Percentiles rank a stretch among this genome's conserved stretches.
phyloP scores from a whole-genome alignment of 2,113 vertebrate species.

The Anarrhichthys ocellatus region DNA sequence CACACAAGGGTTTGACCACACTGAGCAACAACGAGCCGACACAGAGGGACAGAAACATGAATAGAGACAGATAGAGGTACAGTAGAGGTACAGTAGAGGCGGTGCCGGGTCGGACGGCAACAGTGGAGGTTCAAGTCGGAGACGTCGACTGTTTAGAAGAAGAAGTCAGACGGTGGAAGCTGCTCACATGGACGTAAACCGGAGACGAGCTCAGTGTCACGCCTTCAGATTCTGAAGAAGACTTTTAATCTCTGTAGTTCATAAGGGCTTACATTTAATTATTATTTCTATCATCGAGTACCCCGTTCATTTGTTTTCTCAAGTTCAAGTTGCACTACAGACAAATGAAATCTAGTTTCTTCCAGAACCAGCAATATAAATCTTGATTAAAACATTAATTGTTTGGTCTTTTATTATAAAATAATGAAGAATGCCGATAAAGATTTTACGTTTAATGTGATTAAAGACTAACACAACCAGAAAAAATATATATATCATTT shows the following conservation, averaged over 20 bases:
- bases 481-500: neutral
- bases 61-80: conserved; percentile 40
- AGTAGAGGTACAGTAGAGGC: conserved; percentile 17
- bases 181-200: neutral
- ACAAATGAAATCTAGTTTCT: no score
- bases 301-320: no score
- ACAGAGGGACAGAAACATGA: conserved; percentile 27
- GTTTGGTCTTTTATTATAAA: neutral
- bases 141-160: neutral
- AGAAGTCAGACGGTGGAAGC: conserved; percentile 28
- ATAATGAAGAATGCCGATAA: neutral
- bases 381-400: neutral
- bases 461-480: no score
- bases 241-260: neutral
- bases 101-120: conserved; percentile 45
- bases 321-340: no score
- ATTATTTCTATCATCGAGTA: no score
- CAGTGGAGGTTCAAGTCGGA: conserved; percentile 40
- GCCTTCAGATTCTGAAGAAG: neutral
- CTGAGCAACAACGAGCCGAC: conserved; percentile 81
- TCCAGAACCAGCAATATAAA: neutral
- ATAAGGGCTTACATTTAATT: no score
- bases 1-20: conserved; percentile 86
- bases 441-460: neutral
- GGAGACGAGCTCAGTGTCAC: no score